These are phyloP conservation scores for Nothocercus nigrocapillus DNA, from an alignment of 2,113 vertebrate species.

Conservation along the genomic window DNA sequence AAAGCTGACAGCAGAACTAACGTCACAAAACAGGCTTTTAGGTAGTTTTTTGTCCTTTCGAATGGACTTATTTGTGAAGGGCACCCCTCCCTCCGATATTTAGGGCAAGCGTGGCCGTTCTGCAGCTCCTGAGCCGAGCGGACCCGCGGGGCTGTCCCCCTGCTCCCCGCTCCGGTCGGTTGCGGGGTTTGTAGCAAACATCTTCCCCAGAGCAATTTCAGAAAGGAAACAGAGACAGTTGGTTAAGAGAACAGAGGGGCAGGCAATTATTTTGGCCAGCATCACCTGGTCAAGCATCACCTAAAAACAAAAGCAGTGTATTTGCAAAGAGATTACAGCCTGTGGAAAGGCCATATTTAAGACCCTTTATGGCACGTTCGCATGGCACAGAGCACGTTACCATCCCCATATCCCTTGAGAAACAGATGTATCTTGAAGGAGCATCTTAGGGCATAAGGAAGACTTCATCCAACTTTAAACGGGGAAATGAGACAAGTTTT, in stretches of 20 bases:
- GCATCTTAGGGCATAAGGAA: not conserved
- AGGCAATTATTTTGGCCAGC: not conserved
- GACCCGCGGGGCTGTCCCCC: too few species aligned
- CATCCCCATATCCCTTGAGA: not conserved
- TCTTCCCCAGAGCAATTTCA: too few species aligned
- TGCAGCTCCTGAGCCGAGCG: not conserved
- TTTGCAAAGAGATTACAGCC: not conserved
- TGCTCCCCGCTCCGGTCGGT: too few species aligned
- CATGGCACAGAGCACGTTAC: not conserved
- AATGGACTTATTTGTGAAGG: not conserved
- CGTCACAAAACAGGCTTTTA: not conserved
- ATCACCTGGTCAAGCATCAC: not conserved
- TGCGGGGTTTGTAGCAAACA: too few species aligned
- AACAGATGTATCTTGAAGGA: not conserved
- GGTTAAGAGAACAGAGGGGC: not conserved
- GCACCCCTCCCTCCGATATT: not conserved
- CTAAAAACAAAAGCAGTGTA: not conserved
- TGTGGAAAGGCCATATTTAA: not conserved
- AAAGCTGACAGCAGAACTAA: not conserved
- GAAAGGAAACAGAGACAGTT: not conserved
- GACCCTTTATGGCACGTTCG: too few species aligned
- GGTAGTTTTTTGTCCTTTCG: not conserved
- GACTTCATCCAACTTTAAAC: not conserved
- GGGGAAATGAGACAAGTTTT: not conserved
- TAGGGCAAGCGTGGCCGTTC: accelerated